Evolutionary conservation across 2,888 invertebrate genomes (phyloP), one percentile per base, ranked within the genome.

Genomic region (Eilema sororculum): DNA sequence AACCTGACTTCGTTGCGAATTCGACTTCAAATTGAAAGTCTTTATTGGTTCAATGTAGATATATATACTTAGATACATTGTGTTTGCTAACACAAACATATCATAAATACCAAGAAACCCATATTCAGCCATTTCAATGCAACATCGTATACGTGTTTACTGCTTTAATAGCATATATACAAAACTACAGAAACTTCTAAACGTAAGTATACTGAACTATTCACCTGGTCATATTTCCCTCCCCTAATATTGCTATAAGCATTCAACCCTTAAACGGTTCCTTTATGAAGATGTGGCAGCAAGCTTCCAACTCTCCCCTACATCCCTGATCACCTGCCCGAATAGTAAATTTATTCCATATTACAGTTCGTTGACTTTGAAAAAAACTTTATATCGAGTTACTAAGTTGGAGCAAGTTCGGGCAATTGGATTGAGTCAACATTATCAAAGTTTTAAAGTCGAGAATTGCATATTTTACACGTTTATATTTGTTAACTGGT

Each of bases 291-390:
- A 61, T 67, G 24, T 61, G 30, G 61, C 33, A 61, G 24, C 33
- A 67, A 52, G 24, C 22, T 56, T 30, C 22, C 30, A 61, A 61
- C 52, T 24, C 12, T 61, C 37, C 37, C 65, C 56, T 52, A 61
- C 24, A 37, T 16, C 16, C 28, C 20, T 61, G 61, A 56, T 65
- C 69, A 69, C 69, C 69, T 69, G 61, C 16, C 10, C 24, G 24
- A 60, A 65, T 33, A 62, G 58, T 61, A 69, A 74, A 75, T 78
- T 24, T 73, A 76, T 74, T 71, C 66, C 65, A 65, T 71, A 77
- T 79, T 72, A 78, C 73, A 71, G 77, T 80, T 78, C 83, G 84
- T 86, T 86, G 86, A 84, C 86, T 79, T 86, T 86, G 86, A 85
- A 86, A 84, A 52, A 81, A 82, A 82, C 77, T 81, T 82, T 67